Percentiles rank a stretch among this genome's conserved stretches.
Conservation (phyloP, 2,113 vertebrate genomes). For the Riparia riparia region DNA sequence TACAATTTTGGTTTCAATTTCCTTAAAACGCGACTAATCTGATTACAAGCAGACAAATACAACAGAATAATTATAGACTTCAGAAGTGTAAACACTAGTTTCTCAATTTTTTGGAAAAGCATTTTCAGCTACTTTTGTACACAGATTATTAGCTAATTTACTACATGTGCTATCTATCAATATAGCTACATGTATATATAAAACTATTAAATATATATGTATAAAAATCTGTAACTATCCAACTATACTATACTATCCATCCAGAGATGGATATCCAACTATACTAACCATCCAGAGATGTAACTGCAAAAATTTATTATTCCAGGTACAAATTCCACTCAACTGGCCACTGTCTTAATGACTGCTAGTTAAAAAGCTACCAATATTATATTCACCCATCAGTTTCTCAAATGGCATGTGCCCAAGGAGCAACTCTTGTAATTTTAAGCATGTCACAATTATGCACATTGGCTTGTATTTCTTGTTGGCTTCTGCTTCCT, state of each 20-base stretch:
- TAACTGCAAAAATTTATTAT: neutral
- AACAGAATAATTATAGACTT: neutral
- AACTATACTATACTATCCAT: neutral
- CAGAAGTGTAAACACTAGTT: neutral
- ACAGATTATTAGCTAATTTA: neutral
- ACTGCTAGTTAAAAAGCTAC: neutral
- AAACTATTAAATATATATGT: neutral
- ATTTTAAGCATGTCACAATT: neutral
- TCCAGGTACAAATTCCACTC: neutral
- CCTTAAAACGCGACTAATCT: neutral
- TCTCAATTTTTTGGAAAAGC: neutral
- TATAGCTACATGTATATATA: neutral
- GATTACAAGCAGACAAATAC: neutral
- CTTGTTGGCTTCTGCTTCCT: rapidly evolving
- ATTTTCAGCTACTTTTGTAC: neutral
- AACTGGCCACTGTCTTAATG: neutral
- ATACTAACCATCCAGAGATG: neutral
- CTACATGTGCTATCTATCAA: neutral
- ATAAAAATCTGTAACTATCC: neutral
- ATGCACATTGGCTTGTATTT: neutral
- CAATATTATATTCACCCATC: neutral
- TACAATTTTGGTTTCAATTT: neutral
- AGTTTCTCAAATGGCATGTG: neutral
- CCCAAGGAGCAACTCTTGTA: neutral
- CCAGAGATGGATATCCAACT: neutral